phyloP scores from a whole-genome alignment of 2,888 invertebrate genomes.

The Mesodorylaimus sp. region DNA sequence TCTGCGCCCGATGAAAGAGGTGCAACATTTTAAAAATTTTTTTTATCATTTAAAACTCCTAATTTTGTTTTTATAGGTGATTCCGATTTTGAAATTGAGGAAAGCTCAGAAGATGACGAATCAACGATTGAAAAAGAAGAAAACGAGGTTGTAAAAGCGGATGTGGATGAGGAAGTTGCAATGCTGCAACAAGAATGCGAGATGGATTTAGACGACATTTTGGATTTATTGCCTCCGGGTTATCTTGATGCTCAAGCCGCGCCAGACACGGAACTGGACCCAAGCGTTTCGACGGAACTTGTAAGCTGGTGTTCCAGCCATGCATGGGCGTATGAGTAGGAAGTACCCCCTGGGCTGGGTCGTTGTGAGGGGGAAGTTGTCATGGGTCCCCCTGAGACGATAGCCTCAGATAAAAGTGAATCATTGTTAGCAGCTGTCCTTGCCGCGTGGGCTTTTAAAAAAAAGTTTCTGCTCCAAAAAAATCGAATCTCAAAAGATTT shows the following conservation, averaged over 20 bases:
- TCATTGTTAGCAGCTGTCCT: too few species aligned
- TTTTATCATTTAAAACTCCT: neutral
- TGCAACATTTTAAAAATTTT: neutral
- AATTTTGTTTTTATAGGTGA: neutral
- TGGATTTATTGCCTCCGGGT: slow-evolving; percentile 58
- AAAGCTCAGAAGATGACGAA: slow-evolving; percentile 45
- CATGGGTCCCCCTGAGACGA: too few species aligned
- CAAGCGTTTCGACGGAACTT: too few species aligned
- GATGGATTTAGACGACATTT: slow-evolving; percentile 65
- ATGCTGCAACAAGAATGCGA: slow-evolving; percentile 69
- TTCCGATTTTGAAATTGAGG: slow-evolving; percentile 17
- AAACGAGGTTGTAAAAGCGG: slow-evolving; percentile 46
- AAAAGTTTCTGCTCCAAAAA: too few species aligned
- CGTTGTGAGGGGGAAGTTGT: too few species aligned
- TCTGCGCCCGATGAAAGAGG: too few species aligned
- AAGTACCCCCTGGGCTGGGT: too few species aligned
- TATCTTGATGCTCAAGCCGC: slow-evolving; percentile 43
- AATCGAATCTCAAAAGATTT: too few species aligned
- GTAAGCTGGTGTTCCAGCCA: slow-evolving; percentile 2
- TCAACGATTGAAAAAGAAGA: slow-evolving; percentile 64
- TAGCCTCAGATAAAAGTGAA: too few species aligned
- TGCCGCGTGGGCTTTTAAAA: too few species aligned
- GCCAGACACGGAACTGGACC: too few species aligned
- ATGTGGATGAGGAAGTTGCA: slow-evolving; percentile 53
- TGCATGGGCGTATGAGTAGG: too few species aligned